These are phyloP conservation scores for Lepeophtheirus nordmannii DNA, from an alignment of 2,888 invertebrate species.

Conservation along the genomic window DNA sequence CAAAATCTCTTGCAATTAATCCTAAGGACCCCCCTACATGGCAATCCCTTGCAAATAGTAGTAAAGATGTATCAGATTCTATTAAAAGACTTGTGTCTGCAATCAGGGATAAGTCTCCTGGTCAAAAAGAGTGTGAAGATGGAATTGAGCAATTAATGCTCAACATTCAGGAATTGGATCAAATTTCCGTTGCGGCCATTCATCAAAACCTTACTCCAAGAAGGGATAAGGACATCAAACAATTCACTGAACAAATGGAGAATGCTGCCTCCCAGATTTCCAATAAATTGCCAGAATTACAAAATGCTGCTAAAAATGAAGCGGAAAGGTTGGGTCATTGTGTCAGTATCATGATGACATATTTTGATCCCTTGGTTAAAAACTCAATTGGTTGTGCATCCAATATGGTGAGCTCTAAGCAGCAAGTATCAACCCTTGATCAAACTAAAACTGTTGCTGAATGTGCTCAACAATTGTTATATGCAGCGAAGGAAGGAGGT, in stretches of 20 bases:
- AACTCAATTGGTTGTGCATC: conserved; percentile 67
- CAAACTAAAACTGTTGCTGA: conserved; percentile 88
- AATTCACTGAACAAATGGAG: conserved; percentile 60
- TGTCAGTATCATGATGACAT: conserved; percentile 46
- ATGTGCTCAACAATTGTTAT: conserved; percentile 68
- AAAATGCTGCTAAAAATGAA: conserved; percentile 68
- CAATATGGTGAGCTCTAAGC: conserved; percentile 62
- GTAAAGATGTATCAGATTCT: conserved; percentile 86
- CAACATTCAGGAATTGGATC: conserved; percentile 65
- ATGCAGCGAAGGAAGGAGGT: conserved; percentile 68
- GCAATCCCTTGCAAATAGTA: conserved; percentile 82
- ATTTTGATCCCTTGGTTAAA: conserved; percentile 68
- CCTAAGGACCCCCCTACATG: conserved; percentile 84
- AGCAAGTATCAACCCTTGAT: conserved; percentile 71
- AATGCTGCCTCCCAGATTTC: conserved; percentile 58
- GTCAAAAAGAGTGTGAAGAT: conserved; percentile 77
- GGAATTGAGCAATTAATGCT: conserved; percentile 60
- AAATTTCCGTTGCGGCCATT: conserved; percentile 71
- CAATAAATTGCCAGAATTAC: conserved; percentile 55
- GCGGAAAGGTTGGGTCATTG: conserved; percentile 84
- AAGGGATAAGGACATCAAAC: conserved; percentile 53
- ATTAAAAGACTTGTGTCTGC: conserved; percentile 85
- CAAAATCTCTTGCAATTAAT: conserved; percentile 68
- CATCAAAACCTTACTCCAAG: conserved; percentile 55
- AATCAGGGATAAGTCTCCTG: conserved; percentile 87